A percentile compares a stretch with the other conserved stretches of the same genome.
phyloP scores from a whole-genome alignment of 2,797 vertebrate genomes.

The Clangula hyemalis region DNA sequence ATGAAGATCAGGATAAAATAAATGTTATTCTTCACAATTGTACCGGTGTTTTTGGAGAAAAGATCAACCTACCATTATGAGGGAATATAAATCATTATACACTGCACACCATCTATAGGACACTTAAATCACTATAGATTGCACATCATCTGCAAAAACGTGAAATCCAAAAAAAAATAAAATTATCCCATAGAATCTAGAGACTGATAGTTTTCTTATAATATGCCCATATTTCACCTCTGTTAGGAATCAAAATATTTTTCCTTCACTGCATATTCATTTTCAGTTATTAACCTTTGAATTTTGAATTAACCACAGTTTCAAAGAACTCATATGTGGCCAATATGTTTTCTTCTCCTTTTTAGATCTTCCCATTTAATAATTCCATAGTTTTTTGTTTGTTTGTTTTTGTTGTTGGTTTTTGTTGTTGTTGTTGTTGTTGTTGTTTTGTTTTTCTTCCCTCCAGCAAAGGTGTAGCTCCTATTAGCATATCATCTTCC shows the following conservation, averaged over 20 bases:
- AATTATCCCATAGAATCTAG: neutral
- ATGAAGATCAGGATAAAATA: neutral
- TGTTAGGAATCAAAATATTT: neutral
- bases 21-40: neutral
- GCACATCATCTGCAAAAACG: neutral
- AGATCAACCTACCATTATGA: neutral
- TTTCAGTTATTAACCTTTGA: neutral
- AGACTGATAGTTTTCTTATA: neutral
- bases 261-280: neutral
- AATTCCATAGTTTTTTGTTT: neutral
- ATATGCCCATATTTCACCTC: neutral
- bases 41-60: neutral
- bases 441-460: neutral
- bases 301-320: neutral
- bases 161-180: neutral
- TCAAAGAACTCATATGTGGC: neutral
- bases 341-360: neutral
- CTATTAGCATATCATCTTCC: neutral
- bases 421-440: too few species aligned
- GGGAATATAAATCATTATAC: neutral
- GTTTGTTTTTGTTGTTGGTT: too few species aligned
- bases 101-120: neutral
- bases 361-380: neutral
- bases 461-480: neutral
- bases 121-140: neutral